phyloP scores from a whole-genome alignment of 2,113 vertebrate genomes.

The Carassius gibelio region DNA sequence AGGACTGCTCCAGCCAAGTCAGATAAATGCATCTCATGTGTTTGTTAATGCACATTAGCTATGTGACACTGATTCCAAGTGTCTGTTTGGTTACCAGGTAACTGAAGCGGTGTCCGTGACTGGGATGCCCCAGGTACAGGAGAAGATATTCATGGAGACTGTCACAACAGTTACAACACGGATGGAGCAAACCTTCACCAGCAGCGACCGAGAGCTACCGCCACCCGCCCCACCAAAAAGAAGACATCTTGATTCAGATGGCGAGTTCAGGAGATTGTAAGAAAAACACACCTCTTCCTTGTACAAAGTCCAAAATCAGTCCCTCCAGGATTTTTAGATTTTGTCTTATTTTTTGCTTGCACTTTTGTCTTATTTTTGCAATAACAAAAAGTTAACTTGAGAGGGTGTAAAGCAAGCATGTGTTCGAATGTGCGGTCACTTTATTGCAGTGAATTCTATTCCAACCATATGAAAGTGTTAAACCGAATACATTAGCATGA shows the following conservation, averaged over 20 bases:
- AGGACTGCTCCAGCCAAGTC: constrained; percentile 95
- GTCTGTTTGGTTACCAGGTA: constrained; percentile 74
- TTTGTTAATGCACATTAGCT: not conserved
- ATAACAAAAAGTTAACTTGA: not conserved
- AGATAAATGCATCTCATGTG: constrained; percentile 1
- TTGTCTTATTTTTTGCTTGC: not conserved
- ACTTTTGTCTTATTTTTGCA: not conserved
- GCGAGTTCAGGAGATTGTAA: constrained; percentile 84
- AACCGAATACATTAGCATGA: not conserved
- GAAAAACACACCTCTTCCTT: constrained; percentile 44
- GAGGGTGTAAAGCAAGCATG: not conserved
- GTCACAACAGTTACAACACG: constrained; percentile 63
- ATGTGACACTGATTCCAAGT: not conserved
- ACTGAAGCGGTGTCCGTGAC: constrained; percentile 83
- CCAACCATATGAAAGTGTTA: not conserved
- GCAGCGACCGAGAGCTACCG: constrained; percentile 76
- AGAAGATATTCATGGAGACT: constrained; percentile 73
- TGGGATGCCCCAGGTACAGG: constrained; percentile 78
- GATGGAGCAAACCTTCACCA: constrained; percentile 56
- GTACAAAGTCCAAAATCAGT: not conserved
- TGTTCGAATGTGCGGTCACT: no score
- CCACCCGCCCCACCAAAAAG: constrained; percentile 87
- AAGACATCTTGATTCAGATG: constrained; percentile 82
- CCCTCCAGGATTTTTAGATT: not conserved
- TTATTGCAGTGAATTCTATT: no score